A percentile compares a stretch with the other conserved stretches of the same genome.
These are phyloP conservation scores for Dysmachus trigonus DNA, from an alignment of 2,888 invertebrate genomes.

Conservation along the genomic window DNA sequence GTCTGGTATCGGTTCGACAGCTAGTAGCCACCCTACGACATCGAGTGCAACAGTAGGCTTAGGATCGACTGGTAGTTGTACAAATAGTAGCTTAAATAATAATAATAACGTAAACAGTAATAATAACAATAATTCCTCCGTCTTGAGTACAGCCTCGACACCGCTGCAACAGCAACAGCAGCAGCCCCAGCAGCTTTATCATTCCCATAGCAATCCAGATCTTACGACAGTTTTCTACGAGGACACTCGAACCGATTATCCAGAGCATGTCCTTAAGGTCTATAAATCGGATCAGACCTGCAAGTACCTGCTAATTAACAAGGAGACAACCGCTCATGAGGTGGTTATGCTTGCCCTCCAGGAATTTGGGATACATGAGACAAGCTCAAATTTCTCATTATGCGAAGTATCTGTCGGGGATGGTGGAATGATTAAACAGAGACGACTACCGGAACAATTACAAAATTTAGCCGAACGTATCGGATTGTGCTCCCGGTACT, in stretches of 20 bases:
- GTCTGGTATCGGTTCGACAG: constrained; percentile 71
- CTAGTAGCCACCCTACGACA: constrained; percentile 57
- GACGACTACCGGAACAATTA: constrained; percentile 91
- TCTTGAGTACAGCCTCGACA: neutral
- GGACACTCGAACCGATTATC: constrained; percentile 83
- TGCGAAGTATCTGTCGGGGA: constrained; percentile 97
- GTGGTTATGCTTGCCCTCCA: constrained; percentile 97
- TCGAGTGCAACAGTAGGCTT: constrained; percentile 64
- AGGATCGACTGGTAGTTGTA: constrained; percentile 53
- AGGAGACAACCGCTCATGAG: constrained; percentile 87
- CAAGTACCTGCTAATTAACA: constrained; percentile 95
- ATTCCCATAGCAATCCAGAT: constrained; percentile 90
- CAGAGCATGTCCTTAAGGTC: constrained; percentile 96
- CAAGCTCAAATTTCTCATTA: constrained; percentile 92
- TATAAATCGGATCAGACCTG: constrained; percentile 97
- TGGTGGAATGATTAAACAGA: constrained; percentile 95
- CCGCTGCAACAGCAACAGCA: neutral
- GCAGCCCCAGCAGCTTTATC: constrained; percentile 65
- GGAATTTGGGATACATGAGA: constrained; percentile 95
- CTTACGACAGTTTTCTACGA: constrained; percentile 83
- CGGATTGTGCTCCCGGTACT: constrained; percentile 89
- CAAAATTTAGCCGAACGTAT: constrained; percentile 96
- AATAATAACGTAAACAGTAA: constrained; percentile 26
- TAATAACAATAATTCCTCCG: constrained; percentile 3
- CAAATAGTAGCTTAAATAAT: constrained; percentile 30